These are phyloP conservation scores for Colletes collaris DNA, from an alignment of 2,888 invertebrate species.

Conservation along the genomic window DNA sequence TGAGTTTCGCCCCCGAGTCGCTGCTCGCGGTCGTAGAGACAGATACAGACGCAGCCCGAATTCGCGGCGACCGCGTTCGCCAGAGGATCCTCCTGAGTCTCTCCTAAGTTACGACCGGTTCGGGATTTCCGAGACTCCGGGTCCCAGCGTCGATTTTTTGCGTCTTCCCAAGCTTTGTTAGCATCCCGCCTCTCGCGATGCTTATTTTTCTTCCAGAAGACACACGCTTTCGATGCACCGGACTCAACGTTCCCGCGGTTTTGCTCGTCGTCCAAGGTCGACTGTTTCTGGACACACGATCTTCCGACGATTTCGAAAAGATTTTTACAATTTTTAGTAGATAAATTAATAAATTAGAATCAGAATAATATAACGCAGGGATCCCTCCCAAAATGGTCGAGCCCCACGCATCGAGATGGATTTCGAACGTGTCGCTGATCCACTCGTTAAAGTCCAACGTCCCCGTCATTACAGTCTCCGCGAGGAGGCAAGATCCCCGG, in stretches of 20 bases:
- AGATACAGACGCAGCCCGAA: slow-evolving; percentile 34
- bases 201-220: slow-evolving; percentile 10
- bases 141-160: slow-evolving; percentile 65
- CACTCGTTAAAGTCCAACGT: slow-evolving; percentile 48
- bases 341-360: too few species aligned
- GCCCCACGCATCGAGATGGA: slow-evolving; percentile 7
- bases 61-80: slow-evolving; percentile 14
- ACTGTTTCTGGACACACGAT: too few species aligned
- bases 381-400: neutral
- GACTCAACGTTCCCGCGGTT: neutral
- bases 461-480: slow-evolving; percentile 42
- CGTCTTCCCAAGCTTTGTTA: slow-evolving; percentile 47
- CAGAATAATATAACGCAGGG: too few species aligned
- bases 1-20: neutral
- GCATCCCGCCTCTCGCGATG: slow-evolving; percentile 22
- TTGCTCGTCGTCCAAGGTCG: neutral
- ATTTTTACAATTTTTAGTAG: too few species aligned
- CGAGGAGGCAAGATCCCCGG: slow-evolving; percentile 34
- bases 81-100: slow-evolving; percentile 20
- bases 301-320: too few species aligned
- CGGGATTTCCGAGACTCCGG: slow-evolving; percentile 72
- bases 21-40: slow-evolving; percentile 32
- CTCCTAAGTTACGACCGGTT: slow-evolving; percentile 75
- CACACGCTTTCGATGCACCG: slow-evolving; percentile 12
- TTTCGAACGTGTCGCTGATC: slow-evolving; percentile 28